Conservation (phyloP, 1,140 invertebrate genomes). For the Hetaerina americana region DNA sequence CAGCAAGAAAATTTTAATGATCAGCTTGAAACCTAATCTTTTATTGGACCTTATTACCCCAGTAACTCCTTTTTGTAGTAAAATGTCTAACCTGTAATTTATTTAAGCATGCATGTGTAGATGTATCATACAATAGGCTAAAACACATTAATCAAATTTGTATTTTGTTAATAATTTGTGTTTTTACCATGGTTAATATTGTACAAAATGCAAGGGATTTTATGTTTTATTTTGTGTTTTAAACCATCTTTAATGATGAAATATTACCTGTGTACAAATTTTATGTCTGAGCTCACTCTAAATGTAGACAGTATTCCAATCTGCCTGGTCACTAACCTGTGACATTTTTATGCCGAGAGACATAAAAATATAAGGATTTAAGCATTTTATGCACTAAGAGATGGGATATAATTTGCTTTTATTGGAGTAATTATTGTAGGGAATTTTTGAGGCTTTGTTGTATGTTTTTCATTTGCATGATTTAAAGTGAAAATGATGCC, state of each 20-base stretch:
- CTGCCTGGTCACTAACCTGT: conserved; percentile 31
- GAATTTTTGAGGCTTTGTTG: background rate
- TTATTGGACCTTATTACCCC: background rate
- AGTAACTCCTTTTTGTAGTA: conserved; percentile 14
- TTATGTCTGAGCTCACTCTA: background rate
- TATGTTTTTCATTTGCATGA: background rate
- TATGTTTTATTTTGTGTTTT: background rate
- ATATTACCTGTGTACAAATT: background rate
- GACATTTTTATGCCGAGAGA: background rate
- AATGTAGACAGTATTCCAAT: conserved; percentile 42
- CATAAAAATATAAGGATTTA: background rate
- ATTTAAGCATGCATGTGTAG: conserved; percentile 7
- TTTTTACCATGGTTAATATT: conserved; percentile 1
- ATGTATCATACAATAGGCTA: background rate
- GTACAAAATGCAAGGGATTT: background rate
- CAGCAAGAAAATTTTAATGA: background rate
- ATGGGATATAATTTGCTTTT: background rate
- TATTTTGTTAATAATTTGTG: background rate
- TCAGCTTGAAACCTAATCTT: too few species aligned
- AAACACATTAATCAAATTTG: background rate
- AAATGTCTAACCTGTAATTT: conserved; percentile 14
- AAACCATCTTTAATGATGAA: background rate
- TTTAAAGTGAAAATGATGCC: background rate
- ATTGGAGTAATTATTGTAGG: background rate
- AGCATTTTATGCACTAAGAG: background rate